Evolutionary conservation across 2,797 vertebrate species (phyloP).

Genomic region (Ibycter americanus): DNA sequence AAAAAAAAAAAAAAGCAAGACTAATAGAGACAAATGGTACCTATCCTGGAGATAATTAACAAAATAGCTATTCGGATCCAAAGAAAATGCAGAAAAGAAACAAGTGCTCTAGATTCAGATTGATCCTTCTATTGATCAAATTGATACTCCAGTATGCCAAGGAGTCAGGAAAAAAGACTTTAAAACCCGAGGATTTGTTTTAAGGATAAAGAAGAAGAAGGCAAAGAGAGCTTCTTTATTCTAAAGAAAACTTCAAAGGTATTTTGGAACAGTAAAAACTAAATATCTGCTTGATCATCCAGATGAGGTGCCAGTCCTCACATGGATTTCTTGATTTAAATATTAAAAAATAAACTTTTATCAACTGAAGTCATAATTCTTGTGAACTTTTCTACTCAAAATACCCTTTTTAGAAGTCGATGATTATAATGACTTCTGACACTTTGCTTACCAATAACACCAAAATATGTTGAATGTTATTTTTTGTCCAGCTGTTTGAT

Average conservation of each 20-base stretch:
- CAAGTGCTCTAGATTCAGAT: not conserved
- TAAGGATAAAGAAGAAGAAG: not conserved
- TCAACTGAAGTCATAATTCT: not conserved
- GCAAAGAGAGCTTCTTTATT: not conserved
- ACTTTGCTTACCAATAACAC: not conserved
- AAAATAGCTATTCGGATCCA: not conserved
- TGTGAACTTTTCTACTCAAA: not conserved
- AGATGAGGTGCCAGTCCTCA: not conserved
- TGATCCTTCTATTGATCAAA: not conserved
- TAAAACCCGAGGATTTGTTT: not conserved
- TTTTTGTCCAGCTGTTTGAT: not conserved
- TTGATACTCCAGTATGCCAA: not conserved
- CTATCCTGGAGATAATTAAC: not conserved
- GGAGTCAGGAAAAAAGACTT: not conserved
- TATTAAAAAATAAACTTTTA: not conserved
- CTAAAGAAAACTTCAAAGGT: not conserved
- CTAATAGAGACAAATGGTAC: not conserved
- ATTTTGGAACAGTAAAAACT: not conserved
- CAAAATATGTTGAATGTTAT: not conserved
- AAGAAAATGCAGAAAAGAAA: not conserved
- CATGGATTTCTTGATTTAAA: not conserved
- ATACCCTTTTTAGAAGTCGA: not conserved
- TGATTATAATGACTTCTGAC: not conserved
- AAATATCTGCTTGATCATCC: not conserved
- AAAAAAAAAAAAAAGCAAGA: not conserved